Evolutionary conservation across 2,888 invertebrate species (phyloP).

Genomic region (Pachymerium ferrugineum): DNA sequence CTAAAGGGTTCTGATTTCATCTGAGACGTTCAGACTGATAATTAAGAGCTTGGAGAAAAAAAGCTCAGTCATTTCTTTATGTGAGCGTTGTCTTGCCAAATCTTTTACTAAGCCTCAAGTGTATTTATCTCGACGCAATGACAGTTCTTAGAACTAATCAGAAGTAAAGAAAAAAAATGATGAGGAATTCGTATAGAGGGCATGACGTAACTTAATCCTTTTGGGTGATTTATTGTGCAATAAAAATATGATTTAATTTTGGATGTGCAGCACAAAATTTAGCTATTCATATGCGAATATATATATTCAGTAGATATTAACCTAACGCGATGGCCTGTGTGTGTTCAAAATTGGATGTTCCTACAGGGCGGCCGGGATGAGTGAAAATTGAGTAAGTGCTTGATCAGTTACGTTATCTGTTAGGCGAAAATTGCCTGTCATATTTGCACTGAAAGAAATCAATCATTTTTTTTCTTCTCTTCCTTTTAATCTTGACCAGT

Average conservation of each 20-base stretch:
- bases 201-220: background rate
- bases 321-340: too few relatives aligned
- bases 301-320: too few relatives aligned
- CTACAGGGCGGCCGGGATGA: background rate
- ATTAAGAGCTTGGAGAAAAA: background rate
- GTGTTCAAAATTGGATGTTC: too few relatives aligned
- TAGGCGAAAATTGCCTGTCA: background rate
- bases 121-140: constrained; percentile 1
- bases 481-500: background rate
- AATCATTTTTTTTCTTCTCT: background rate
- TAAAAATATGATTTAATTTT: background rate
- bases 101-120: constrained; percentile 1
- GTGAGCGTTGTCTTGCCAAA: background rate
- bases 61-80: background rate
- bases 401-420: background rate
- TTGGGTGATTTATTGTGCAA: background rate
- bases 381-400: background rate
- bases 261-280: background rate
- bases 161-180: background rate
- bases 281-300: too few relatives aligned
- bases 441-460: background rate
- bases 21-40: background rate
- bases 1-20: background rate
- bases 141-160: background rate
- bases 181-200: background rate